A percentile compares a stretch with the other conserved stretches of the same genome.
Conservation (phyloP, 2,888 invertebrate species). For the Tortrix viridana region DNA sequence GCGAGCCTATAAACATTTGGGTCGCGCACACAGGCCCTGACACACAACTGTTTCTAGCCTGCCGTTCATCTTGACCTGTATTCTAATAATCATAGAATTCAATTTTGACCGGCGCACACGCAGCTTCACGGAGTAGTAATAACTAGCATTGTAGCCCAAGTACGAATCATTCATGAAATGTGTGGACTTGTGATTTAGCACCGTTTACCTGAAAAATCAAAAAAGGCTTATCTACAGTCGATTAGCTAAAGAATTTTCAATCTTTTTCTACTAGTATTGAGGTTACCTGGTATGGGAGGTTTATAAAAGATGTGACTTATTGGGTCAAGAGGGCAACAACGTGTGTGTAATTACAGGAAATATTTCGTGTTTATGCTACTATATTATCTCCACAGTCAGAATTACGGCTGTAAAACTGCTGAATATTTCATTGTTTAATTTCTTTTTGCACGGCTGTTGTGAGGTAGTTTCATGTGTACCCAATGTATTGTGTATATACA, state of each 20-base stretch:
- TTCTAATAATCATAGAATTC: constrained; percentile 13
- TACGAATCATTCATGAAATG: constrained; percentile 72
- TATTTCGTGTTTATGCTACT: constrained; percentile 41
- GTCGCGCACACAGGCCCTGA: constrained; percentile 53
- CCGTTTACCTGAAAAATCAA: neutral
- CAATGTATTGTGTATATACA: no score
- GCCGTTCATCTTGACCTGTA: constrained; percentile 11
- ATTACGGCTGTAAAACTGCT: constrained; percentile 15
- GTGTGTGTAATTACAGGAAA: constrained; percentile 51
- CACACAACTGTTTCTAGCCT: constrained; percentile 53
- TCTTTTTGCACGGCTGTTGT: neutral
- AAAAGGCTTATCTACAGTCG: no score
- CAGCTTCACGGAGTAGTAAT: constrained; percentile 43
- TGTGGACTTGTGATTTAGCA: constrained; percentile 51
- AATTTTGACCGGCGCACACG: constrained; percentile 31
- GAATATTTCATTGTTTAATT: neutral
- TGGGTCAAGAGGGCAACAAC: no score
- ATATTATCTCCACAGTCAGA: constrained; percentile 25
- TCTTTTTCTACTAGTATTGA: no score
- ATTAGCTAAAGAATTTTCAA: no score
- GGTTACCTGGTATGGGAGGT: no score
- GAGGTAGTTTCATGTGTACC: no score
- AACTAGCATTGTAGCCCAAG: constrained; percentile 58
- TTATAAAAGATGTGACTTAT: no score
- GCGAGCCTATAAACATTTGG: constrained; percentile 48